Evolutionary conservation across 2,113 vertebrate genomes (phyloP).

Genomic region (Peromyscus maniculatus): DNA sequence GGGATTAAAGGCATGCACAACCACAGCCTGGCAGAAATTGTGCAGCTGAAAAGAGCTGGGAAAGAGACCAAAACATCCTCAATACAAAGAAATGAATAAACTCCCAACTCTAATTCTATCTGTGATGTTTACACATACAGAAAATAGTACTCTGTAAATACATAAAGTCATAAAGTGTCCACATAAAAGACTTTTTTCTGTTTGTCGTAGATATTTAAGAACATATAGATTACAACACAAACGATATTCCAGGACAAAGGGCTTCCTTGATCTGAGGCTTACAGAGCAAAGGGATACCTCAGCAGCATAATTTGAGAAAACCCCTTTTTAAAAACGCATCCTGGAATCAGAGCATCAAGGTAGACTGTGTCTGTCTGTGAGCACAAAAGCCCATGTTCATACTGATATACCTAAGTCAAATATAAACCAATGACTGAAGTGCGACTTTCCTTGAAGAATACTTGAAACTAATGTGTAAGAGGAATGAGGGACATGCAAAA

Average conservation of each 20-base stretch:
- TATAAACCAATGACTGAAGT: not conserved
- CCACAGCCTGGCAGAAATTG: too few species aligned
- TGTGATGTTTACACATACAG: not conserved
- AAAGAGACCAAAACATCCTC: not conserved
- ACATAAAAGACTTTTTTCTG: not conserved
- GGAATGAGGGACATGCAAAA: not conserved
- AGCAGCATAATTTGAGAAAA: not conserved
- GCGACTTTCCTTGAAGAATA: not conserved
- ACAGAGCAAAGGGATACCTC: not conserved
- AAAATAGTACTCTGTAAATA: not conserved
- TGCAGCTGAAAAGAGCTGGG: not conserved
- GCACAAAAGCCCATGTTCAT: not conserved
- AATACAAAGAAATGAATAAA: not conserved
- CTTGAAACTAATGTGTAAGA: not conserved
- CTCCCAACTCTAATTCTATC: not conserved
- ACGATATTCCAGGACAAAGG: not conserved
- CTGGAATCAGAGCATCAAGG: not conserved
- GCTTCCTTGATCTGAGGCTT: not conserved
- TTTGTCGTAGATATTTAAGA: not conserved
- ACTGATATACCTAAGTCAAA: not conserved
- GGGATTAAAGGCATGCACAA: not conserved
- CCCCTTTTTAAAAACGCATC: not conserved
- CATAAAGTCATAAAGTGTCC: not conserved
- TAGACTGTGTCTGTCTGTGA: not conserved
- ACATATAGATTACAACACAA: not conserved